Conservation (phyloP, 2,888 invertebrate genomes). For the Pinctada fucata region DNA sequence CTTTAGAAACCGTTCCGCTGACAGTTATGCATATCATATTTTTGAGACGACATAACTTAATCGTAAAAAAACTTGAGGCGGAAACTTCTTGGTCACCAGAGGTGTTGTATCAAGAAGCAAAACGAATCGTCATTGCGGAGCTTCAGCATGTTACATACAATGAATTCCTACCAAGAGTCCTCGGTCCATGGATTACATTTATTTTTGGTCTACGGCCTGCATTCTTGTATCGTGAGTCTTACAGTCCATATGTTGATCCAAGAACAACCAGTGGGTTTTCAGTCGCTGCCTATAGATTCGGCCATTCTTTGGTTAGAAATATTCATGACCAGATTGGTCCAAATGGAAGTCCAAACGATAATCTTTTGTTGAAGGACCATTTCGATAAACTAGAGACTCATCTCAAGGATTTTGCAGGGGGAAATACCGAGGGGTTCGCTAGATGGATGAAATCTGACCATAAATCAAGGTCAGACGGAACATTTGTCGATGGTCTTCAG, state of each 20-base stretch:
- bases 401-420: not conserved
- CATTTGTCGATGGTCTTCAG: conserved; percentile 5
- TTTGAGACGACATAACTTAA: conserved; percentile 19
- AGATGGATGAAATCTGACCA: conserved; percentile 12
- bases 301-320: conserved; percentile 26
- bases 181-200: conserved; percentile 93
- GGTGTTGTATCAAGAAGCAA: conserved; percentile 63
- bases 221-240: conserved; percentile 79
- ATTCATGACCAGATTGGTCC: not conserved
- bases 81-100: conserved; percentile 25
- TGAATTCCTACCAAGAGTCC: conserved; percentile 85
- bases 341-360: too few species aligned
- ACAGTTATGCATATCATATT: conserved; percentile 14
- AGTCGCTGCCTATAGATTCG: conserved; percentile 66
- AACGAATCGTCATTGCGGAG: conserved; percentile 85
- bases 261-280: conserved; percentile 66
- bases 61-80: not conserved
- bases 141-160: conserved; percentile 79
- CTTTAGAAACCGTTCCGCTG: conserved; percentile 5
- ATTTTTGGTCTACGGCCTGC: conserved; percentile 87
- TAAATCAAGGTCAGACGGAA: conserved; percentile 1
- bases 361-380: not conserved
- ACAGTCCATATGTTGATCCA: conserved; percentile 55
- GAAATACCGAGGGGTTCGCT: not conserved
- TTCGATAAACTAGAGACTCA: conserved; percentile 5